phyloP scores from a whole-genome alignment of 2,888 invertebrate genomes.

The Amaurobius ferox region DNA sequence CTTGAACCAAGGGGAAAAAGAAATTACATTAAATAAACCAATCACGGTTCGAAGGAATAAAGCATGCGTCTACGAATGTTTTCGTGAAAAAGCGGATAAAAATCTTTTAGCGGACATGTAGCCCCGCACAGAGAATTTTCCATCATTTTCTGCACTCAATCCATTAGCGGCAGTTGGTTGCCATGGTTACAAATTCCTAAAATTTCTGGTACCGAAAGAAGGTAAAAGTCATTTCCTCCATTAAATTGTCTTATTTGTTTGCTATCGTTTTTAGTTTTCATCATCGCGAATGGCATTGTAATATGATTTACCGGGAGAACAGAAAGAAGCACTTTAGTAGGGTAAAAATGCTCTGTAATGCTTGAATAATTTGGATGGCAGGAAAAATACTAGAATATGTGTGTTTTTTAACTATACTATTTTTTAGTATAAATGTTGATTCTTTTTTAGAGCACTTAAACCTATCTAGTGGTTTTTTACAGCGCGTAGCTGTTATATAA shows the following conservation, averaged over 20 bases:
- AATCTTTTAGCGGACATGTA: constrained; percentile 5
- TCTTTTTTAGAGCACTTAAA: too few species aligned
- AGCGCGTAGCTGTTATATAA: too few species aligned
- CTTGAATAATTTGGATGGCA: neutral
- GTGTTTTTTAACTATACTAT: too few species aligned
- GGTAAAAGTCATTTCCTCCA: constrained; percentile 11
- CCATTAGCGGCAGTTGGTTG: neutral
- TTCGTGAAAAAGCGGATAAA: neutral
- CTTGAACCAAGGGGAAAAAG: neutral
- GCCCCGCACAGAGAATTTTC: neutral
- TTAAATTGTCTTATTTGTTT: constrained; percentile 18
- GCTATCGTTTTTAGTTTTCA: constrained; percentile 9
- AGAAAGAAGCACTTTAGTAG: neutral
- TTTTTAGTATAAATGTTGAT: too few species aligned
- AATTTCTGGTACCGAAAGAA: neutral
- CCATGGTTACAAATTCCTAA: constrained; percentile 15
- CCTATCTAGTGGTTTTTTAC: too few species aligned
- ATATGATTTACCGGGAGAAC: neutral
- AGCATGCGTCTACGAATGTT: constrained; percentile 14
- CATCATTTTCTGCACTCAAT: neutral
- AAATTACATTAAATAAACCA: constrained; percentile 16
- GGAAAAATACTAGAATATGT: too few species aligned
- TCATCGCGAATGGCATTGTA: constrained; percentile 4
- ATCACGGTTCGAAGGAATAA: neutral
- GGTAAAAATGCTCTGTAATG: neutral